Evolutionary conservation across 2,113 vertebrate species (phyloP), one percentile per base, ranked within the genome.

Genomic region (Chrysochloris asiatica): DNA sequence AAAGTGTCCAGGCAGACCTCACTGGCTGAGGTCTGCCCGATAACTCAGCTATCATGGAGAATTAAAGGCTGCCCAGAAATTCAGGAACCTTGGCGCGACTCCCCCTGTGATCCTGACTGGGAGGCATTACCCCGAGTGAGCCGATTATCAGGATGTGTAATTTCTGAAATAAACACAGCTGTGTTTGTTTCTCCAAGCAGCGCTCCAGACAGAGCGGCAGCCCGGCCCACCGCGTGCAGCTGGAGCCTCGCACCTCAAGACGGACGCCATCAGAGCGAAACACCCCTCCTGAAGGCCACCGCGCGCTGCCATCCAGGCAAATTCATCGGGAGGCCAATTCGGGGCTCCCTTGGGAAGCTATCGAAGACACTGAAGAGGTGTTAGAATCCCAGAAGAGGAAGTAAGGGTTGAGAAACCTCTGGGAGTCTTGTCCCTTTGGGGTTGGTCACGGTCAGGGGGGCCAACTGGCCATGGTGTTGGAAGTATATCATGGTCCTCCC

Each of bases 101-200:
- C 92, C 86, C 92, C 84, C 78, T 94, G 92, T 79, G 93, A 95
- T 95, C 94, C 94, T 94, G 80, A 93, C 94, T 61, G 86, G 95
- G 96, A 96, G 94, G 96, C 96, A 95, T 87, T 91, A 92, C 93
- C 95, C 96, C 41, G 50, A 72, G 89, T 24, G 84, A 95, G 94
- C 91, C 94, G 93, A 96, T 96, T 93, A 96, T 95, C 96, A 89
- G 90, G 92, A 96, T 85, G 93, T 90, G 91, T 95, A 95, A 97
- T 96, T 97, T 97, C 96, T 97, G 96, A 81, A 95, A 97, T 95
- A 96, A 97, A 97, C 96, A 97, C 96, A 97, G 96, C 96, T 97
- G 96, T 97, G 96, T 96, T 97, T 97, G 95, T 96, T 95, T 94
- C 96, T 92, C 94, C 1, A 28, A 0, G 36, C 82, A 3, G 65